These are phyloP conservation scores for Ephydatia muelleri DNA, from an alignment of 37 sponge, comb jelly and placozoan genomes.

Conservation along the genomic window DNA sequence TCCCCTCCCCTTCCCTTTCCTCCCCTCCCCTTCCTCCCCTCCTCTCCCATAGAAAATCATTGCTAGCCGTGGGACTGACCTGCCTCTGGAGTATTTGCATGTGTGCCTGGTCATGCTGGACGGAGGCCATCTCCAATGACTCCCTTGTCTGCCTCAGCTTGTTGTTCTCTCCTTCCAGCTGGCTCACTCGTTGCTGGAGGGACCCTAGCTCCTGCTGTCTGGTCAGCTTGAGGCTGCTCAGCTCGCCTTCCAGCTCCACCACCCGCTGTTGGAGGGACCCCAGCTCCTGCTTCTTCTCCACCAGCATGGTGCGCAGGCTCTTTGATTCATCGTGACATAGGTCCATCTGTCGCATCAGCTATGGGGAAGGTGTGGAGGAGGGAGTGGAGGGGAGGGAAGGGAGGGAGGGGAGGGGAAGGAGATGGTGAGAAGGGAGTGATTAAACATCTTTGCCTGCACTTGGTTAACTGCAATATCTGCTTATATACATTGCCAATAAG, in stretches of 20 bases:
- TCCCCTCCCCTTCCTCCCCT: not conserved
- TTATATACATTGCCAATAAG: no score
- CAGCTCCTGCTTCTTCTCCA: conserved; percentile 24
- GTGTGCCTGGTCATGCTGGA: no score
- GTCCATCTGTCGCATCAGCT: conserved; percentile 9
- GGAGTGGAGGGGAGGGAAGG: conserved; percentile 1
- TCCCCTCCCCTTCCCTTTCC: conserved; percentile 5
- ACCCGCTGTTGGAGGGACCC: conserved; percentile 11
- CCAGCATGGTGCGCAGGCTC: not conserved
- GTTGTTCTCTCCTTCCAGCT: not conserved
- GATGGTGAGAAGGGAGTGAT: not conserved
- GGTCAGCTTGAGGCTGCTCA: conserved; percentile 10
- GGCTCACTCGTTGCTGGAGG: conserved; percentile 5
- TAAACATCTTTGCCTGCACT: not conserved
- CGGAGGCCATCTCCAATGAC: no score
- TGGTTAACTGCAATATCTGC: not conserved
- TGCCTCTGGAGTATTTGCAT: no score
- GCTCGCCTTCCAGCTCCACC: conserved; percentile 2
- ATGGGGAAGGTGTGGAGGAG: not conserved
- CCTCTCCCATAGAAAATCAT: not conserved
- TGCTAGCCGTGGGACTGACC: no score
- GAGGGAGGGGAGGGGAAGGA: not conserved
- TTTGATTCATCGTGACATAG: not conserved
- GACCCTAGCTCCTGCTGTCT: conserved; percentile 1
- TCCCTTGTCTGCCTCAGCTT: no score